phyloP scores from a whole-genome alignment of 2,888 invertebrate genomes.

The Lasioglossum vierecki region DNA sequence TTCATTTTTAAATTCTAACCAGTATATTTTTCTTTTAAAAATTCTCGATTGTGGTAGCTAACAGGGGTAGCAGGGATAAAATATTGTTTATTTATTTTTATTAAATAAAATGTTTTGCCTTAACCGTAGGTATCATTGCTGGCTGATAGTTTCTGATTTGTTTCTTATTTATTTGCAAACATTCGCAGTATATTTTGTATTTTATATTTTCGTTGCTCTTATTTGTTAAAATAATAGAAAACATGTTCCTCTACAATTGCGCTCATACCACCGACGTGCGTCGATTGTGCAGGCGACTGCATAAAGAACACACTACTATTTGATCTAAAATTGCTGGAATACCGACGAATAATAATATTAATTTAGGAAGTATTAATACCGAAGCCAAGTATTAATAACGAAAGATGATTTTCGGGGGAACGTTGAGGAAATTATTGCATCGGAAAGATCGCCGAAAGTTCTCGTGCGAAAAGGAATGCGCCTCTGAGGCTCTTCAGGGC shows the following conservation, averaged over 20 bases:
- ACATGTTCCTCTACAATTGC: background rate
- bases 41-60: too few species aligned
- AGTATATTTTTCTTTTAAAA: too few species aligned
- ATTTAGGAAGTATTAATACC: background rate
- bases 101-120: too few species aligned
- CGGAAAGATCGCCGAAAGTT: background rate
- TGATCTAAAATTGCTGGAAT: background rate
- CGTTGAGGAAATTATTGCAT: background rate
- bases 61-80: too few species aligned
- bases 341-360: background rate
- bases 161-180: too few species aligned
- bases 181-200: too few species aligned
- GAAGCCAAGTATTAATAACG: background rate
- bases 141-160: too few species aligned
- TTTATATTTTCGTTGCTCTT: too few species aligned
- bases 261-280: background rate
- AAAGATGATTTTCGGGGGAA: background rate
- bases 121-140: too few species aligned
- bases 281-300: too few species aligned
- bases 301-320: background rate
- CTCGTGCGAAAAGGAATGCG: slow-evolving; percentile 37
- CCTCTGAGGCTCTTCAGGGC: slow-evolving; percentile 15
- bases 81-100: too few species aligned
- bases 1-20: background rate
- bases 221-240: too few species aligned